phyloP scores from a whole-genome alignment of 2,888 invertebrate genomes.

The Coenonympha glycerion region DNA sequence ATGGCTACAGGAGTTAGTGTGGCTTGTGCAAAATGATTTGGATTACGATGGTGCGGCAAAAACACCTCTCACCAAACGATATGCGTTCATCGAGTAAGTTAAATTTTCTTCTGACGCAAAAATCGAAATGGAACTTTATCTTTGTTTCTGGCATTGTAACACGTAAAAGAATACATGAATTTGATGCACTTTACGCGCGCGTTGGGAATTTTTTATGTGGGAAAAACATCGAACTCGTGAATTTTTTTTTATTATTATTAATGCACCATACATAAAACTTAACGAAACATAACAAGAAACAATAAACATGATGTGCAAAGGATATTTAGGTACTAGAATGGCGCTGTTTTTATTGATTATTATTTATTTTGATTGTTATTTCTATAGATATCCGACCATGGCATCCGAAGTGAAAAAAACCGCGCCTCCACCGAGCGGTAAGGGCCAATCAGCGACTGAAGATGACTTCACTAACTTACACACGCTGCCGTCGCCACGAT shows the following conservation, averaged over 20 bases:
- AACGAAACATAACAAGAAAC: too few species aligned
- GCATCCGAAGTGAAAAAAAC: slow-evolving; percentile 32
- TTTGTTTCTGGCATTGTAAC: neutral
- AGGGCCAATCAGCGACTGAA: slow-evolving; percentile 31
- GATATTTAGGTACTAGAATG: too few species aligned
- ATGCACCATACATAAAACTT: too few species aligned
- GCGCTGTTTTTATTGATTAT: too few species aligned
- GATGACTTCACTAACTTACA: slow-evolving; percentile 42
- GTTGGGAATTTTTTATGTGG: too few species aligned
- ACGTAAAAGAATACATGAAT: neutral
- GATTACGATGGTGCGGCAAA: slow-evolving; percentile 77
- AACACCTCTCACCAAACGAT: slow-evolving; percentile 43
- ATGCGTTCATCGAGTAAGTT: slow-evolving; percentile 50
- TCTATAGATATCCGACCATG: slow-evolving; percentile 39
- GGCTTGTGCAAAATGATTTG: slow-evolving; percentile 82
- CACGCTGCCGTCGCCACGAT: slow-evolving; percentile 64
- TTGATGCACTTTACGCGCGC: too few species aligned
- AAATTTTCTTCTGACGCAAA: too few species aligned
- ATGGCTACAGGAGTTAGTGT: slow-evolving; percentile 85
- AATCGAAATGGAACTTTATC: too few species aligned
- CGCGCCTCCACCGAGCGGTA: slow-evolving; percentile 10
- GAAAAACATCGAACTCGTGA: too few species aligned
- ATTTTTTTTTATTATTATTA: too few species aligned
- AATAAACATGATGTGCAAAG: too few species aligned
- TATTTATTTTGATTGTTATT: too few species aligned